Conservation (phyloP, 2,113 vertebrate species). For the Carassius gibelio region DNA sequence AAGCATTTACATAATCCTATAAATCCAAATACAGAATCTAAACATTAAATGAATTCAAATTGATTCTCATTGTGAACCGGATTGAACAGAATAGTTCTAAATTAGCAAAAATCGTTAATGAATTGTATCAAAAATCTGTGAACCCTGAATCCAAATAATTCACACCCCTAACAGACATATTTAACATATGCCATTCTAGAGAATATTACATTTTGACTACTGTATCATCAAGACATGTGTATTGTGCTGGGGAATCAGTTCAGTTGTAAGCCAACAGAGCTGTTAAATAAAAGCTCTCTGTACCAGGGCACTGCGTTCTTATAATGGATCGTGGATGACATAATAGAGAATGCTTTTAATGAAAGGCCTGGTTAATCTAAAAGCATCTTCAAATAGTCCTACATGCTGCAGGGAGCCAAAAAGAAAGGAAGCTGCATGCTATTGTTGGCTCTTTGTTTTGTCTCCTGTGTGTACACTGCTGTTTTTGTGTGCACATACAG, state of each 20-base stretch:
- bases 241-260: not conserved
- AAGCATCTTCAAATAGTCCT: conserved; percentile 33
- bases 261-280: not conserved
- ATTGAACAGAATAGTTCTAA: too few species aligned
- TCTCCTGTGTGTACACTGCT: not conserved
- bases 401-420: not conserved
- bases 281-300: not conserved
- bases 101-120: too few species aligned
- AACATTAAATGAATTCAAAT: too few species aligned
- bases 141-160: not conserved
- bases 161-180: not conserved
- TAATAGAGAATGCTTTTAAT: not conserved
- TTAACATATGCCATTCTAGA: not conserved
- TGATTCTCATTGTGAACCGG: too few species aligned
- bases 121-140: too few species aligned
- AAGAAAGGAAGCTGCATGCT: not conserved
- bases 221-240: not conserved
- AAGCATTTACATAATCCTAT: too few species aligned
- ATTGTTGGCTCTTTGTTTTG: conserved; percentile 14
- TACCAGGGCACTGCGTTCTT: not conserved
- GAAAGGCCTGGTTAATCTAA: conserved; percentile 13
- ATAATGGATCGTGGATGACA: not conserved
- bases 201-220: not conserved
- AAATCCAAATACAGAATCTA: too few species aligned
- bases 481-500: not conserved